These are phyloP conservation scores for Venusia cambrica DNA, from an alignment of 2,888 invertebrate genomes.

Conservation along the genomic window DNA sequence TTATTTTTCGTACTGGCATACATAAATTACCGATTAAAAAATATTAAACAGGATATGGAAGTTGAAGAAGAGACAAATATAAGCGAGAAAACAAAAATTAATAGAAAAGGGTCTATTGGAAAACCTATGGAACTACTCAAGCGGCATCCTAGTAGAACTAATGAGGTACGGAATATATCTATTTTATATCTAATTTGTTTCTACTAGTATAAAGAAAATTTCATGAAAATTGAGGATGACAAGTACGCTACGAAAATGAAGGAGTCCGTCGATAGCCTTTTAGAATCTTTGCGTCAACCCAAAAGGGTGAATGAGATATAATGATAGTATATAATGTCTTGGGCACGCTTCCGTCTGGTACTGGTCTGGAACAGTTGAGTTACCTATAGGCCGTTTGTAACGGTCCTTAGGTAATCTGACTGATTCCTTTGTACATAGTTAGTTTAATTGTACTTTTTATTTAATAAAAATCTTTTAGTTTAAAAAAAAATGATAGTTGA, in stretches of 20 bases:
- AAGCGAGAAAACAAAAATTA: slow-evolving; percentile 37
- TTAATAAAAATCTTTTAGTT: no score
- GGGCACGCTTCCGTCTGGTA: no score
- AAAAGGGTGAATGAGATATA: slow-evolving; percentile 12
- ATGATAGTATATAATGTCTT: no score
- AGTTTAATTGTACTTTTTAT: no score
- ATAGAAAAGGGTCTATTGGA: slow-evolving; percentile 38
- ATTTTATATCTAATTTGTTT: no score
- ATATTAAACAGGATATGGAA: slow-evolving; percentile 40
- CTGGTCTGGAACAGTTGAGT: no score
- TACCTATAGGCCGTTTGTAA: no score
- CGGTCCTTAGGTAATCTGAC: no score
- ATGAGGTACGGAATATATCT: no score
- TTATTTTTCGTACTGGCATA: no score
- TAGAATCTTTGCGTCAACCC: slow-evolving; percentile 26
- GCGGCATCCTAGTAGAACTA: slow-evolving; percentile 40
- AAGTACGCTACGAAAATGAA: slow-evolving; percentile 30
- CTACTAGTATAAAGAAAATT: slow-evolving; percentile 38
- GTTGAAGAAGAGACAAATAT: slow-evolving; percentile 39
- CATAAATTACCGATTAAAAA: not conserved
- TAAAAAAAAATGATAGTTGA: no score
- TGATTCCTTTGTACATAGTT: no score
- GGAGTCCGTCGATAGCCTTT: slow-evolving; percentile 32
- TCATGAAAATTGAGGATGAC: slow-evolving; percentile 27
- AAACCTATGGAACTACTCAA: slow-evolving; percentile 42